A percentile compares a stretch with the other conserved stretches of the same genome.
These are phyloP conservation scores for Rhineura floridana DNA, from an alignment of 2,113 vertebrate genomes.

Conservation along the genomic window DNA sequence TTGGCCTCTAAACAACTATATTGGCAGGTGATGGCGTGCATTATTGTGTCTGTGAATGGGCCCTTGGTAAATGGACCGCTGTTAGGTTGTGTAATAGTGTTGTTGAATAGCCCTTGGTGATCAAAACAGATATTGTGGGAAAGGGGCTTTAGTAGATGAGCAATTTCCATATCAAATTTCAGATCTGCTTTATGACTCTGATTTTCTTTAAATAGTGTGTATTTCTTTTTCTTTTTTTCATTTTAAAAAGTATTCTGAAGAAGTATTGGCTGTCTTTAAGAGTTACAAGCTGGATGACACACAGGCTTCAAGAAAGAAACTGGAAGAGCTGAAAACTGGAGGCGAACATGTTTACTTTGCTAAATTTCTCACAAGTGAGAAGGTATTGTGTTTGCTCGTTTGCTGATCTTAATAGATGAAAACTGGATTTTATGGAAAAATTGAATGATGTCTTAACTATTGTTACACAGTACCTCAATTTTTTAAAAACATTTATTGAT, in stretches of 20 bases:
- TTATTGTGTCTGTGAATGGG: neutral
- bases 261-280: conserved; percentile 96
- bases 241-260: conserved; percentile 88
- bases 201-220: neutral
- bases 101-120: neutral
- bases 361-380: conserved; percentile 98
- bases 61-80: neutral
- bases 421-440: neutral
- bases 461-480: neutral
- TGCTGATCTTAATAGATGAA: conserved; percentile 5
- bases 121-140: neutral
- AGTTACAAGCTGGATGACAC: conserved; percentile 98
- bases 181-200: neutral
- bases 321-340: conserved; percentile 90
- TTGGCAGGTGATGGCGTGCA: neutral
- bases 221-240: conserved; percentile 36
- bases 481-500: neutral
- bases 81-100: neutral
- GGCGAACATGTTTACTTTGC: conserved; percentile 97
- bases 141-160: neutral
- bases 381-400: conserved; percentile 75
- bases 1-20: neutral
- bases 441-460: neutral
- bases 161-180: neutral
- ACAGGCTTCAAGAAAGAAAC: conserved; percentile 93